Conservation (phyloP, 2,888 invertebrate genomes). For the Eupithecia abbreviata region DNA sequence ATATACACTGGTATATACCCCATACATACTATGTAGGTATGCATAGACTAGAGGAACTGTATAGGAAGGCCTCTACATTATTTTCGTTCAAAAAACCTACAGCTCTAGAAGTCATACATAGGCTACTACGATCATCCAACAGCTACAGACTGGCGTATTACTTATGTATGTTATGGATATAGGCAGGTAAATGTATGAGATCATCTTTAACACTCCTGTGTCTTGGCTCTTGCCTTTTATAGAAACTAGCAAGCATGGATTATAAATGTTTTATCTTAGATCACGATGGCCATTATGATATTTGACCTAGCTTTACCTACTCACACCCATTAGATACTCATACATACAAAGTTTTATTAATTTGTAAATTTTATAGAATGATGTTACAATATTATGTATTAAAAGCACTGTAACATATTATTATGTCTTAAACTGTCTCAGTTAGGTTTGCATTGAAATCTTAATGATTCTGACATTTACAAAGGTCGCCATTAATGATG, state of each 20-base stretch:
- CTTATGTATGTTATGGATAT: neutral
- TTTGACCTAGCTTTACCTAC: neutral
- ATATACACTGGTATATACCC: neutral
- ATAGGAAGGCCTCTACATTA: neutral
- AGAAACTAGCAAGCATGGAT: neutral
- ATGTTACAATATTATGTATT: neutral
- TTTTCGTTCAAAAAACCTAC: neutral
- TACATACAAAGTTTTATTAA: neutral
- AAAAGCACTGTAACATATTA: neutral
- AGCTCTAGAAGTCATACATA: neutral
- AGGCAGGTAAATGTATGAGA: neutral
- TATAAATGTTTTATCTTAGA: neutral
- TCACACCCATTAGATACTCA: neutral
- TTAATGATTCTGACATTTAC: conserved; percentile 35
- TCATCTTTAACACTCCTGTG: neutral
- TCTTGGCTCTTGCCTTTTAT: neutral
- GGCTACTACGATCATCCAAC: neutral
- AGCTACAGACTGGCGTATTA: neutral
- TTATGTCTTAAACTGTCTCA: neutral
- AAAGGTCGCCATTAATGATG: conserved; percentile 30
- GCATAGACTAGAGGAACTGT: neutral
- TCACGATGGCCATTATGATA: neutral
- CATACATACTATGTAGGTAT: no score
- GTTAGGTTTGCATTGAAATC: conserved; percentile 11
- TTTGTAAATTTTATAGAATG: neutral